phyloP scores from a whole-genome alignment of 53 echinoderm and acorn worm species.

The Arbacia lixula region DNA sequence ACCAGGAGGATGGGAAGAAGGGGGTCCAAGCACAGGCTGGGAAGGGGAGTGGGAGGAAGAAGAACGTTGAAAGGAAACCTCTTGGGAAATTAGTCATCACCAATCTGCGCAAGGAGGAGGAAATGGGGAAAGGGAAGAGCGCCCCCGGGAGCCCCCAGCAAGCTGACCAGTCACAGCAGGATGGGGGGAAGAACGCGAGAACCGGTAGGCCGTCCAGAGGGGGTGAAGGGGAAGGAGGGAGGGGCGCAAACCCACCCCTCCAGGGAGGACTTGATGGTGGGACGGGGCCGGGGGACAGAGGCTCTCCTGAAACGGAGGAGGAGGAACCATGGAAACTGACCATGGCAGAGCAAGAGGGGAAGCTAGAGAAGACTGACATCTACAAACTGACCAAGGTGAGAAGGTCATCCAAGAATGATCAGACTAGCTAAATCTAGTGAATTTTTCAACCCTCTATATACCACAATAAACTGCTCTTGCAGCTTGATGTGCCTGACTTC shows the following conservation, averaged over 20 bases:
- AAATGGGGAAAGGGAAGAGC: neutral
- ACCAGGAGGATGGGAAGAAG: neutral
- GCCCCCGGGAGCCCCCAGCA: neutral
- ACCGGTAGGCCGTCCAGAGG: neutral
- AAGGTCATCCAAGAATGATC: no score
- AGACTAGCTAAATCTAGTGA: no score
- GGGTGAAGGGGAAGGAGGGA: neutral
- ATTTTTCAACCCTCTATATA: neutral
- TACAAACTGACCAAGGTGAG: slow-evolving; percentile 82
- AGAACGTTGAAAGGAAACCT: slow-evolving; percentile 6
- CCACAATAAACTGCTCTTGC: no score
- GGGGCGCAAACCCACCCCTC: no score
- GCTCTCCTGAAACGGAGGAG: no score
- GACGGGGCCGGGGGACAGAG: no score
- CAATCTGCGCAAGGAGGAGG: slow-evolving; percentile 16
- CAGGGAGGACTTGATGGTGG: no score
- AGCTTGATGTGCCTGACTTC: no score
- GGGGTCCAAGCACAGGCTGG: neutral
- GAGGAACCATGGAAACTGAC: neutral
- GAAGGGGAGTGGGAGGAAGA: slow-evolving; percentile 28
- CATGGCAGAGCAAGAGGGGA: slow-evolving; percentile 21
- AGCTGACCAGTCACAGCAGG: neutral
- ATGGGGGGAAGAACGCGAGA: neutral
- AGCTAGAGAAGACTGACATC: slow-evolving; percentile 76
- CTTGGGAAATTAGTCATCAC: slow-evolving; percentile 32